A percentile compares a stretch with the other conserved stretches of the same genome.
Evolutionary conservation across 1,140 invertebrate genomes (phyloP).

Genomic region (Solenopsis fugax): DNA sequence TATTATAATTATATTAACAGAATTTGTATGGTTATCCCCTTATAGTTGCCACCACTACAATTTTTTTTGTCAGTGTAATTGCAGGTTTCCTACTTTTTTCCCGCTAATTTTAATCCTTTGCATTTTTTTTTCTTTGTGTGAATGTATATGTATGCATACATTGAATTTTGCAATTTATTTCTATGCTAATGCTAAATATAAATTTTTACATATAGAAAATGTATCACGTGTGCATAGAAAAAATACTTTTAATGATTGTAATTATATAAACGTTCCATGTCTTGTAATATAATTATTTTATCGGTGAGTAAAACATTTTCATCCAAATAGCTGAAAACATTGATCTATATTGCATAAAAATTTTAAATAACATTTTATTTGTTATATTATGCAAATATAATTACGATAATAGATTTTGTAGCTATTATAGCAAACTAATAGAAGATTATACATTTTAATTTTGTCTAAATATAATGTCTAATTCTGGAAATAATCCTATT

Average conservation of each 20-base stretch:
- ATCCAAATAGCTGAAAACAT: background rate
- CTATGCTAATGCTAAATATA: background rate
- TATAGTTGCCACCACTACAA: no score
- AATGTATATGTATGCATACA: background rate
- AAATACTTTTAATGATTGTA: background rate
- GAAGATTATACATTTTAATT: background rate
- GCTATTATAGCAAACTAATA: background rate
- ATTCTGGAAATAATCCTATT: background rate
- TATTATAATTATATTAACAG: no score
- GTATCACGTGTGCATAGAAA: background rate
- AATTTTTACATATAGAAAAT: background rate
- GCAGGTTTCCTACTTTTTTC: background rate
- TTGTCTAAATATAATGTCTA: background rate
- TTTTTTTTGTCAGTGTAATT: no score
- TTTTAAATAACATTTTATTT: background rate
- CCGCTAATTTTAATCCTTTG: background rate
- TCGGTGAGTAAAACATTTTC: background rate
- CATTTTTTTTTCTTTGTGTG: background rate
- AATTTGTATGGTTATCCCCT: no score
- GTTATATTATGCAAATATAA: background rate
- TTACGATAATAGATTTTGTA: background rate
- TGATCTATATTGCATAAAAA: background rate
- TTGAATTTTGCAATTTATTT: slow-evolving; percentile 13
- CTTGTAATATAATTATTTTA: background rate
- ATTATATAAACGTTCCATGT: background rate